Evolutionary conservation across 2,888 invertebrate genomes (phyloP).

Genomic region (Sussaba pulchella): DNA sequence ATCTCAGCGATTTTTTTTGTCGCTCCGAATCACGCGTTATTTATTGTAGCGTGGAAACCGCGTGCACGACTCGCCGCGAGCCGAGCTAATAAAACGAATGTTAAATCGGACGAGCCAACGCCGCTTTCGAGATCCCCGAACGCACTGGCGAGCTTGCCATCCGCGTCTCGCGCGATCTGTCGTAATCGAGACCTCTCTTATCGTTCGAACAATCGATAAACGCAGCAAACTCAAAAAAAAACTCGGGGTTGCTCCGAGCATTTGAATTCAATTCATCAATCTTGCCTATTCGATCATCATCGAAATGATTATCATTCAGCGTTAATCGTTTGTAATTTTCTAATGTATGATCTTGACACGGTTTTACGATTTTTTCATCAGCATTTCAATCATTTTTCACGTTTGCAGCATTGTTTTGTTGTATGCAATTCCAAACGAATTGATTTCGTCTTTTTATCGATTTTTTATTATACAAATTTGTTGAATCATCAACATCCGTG

Average conservation of each 20-base stretch:
- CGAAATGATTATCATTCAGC: no score
- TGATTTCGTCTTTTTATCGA: not conserved
- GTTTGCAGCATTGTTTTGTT: no score
- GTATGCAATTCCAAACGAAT: no score
- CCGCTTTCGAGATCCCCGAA: conserved; percentile 16
- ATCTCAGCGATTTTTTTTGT: conserved; percentile 64
- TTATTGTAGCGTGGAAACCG: conserved; percentile 36
- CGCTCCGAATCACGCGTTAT: conserved; percentile 30
- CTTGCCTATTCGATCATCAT: no score
- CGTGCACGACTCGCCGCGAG: conserved; percentile 67
- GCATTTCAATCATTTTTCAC: no score
- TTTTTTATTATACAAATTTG: not conserved
- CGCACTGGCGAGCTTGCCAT: not conserved
- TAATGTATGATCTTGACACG: no score
- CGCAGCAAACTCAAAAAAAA: conserved; percentile 42
- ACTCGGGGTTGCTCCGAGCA: not conserved
- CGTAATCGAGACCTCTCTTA: conserved; percentile 67
- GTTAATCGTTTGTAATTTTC: no score
- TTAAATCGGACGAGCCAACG: conserved; percentile 45
- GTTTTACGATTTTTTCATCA: no score
- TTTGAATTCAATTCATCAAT: no score
- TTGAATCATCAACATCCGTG: not conserved
- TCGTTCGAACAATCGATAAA: conserved; percentile 63
- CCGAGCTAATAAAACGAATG: conserved; percentile 67
- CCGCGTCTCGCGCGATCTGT: conserved; percentile 32